Base-by-base conservation (phyloP, 2,113 vertebrate genomes). In the Pitta sordida region DNA sequence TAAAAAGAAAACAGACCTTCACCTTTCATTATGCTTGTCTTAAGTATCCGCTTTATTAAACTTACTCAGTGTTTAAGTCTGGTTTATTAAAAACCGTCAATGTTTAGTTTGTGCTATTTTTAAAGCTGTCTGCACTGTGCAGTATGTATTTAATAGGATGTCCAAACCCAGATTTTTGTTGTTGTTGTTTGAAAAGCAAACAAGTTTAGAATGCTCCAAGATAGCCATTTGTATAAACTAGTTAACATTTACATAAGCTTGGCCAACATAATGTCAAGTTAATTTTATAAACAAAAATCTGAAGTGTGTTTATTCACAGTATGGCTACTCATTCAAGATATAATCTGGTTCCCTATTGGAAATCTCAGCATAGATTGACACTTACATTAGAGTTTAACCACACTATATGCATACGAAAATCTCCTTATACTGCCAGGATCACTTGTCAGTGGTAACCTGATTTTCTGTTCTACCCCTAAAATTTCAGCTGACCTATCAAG, bases 1-100 rank as follows among this genome's bases (percentile, higher is more conserved):
- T 94, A 96, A 93, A 96, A 96, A 93, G 88, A 95, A 95, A 96
- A 91, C 81, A 96, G 89, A 92, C 92, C 78, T 95, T 95, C 91
- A 94, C 83, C 91, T 95, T 96, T 94, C 96, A 93, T 94, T 95
- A 92, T 11, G 65, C 83, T 73, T 77, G 73, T 93, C 90, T 95
- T 86, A 93, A 93, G 93, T 85, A 91, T 91, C 71, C 0, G 14
- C 82, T 94, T 94, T 93, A 96, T 95, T 95, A 94, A 94, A 94
- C 70, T 83, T 53, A 92, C 58, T 58, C 41, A 51, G 63, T 91
- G 92, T 88, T 96, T 94, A 94, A 95, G 60, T 77, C 92, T 91
- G 95, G 68, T 93, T 96, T 96, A 95, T 96, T 96, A 93, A 96
- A 96, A 96, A 76, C 67, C 79, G 93, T 90, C 55, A 62, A 10